Evolutionary conservation across 2,113 vertebrate species (phyloP).

Genomic region (Cavia porcellus): DNA sequence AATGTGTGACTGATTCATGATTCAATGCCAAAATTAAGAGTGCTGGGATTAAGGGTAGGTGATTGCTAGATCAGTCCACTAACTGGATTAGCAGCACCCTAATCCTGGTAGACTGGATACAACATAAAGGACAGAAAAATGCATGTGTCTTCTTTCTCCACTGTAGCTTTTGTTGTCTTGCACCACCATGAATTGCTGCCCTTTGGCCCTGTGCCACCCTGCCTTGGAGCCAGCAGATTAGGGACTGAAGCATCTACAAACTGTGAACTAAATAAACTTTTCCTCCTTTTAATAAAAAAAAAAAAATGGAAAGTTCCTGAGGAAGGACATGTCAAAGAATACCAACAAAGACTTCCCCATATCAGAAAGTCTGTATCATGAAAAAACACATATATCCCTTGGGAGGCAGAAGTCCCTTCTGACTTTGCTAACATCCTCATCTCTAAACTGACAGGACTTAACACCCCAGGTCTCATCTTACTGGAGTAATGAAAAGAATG

Average conservation of each 20-base stretch:
- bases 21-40: neutral
- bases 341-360: constrained; percentile 23
- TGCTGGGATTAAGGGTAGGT: neutral
- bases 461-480: neutral
- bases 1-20: neutral
- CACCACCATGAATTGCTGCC: neutral
- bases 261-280: neutral
- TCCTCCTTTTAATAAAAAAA: neutral
- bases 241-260: neutral
- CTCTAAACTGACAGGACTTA: neutral
- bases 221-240: neutral
- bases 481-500: neutral
- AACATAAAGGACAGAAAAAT: neutral
- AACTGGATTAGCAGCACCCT: neutral
- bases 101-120: neutral
- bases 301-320: neutral
- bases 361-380: constrained; percentile 17
- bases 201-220: neutral
- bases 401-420: neutral
- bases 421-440: neutral
- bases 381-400: neutral
- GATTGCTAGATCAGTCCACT: neutral
- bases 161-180: neutral
- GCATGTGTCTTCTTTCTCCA: neutral
- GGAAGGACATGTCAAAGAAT: constrained; percentile 38